phyloP scores from a whole-genome alignment of 1,140 invertebrate genomes.

The Tetraneura akinire region DNA sequence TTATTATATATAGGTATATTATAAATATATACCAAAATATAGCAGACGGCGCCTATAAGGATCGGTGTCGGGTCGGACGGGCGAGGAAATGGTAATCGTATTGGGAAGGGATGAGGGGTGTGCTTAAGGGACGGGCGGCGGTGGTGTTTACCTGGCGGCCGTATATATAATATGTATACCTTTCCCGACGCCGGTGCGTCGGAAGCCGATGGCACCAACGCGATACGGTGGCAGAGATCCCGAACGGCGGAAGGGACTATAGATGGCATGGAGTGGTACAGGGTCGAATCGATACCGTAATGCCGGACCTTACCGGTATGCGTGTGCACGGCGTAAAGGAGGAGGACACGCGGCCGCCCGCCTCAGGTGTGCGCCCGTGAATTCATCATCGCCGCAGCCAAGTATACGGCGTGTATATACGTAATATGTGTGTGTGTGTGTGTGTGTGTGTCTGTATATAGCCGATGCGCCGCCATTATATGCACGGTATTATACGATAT shows the following conservation, averaged over 20 bases:
- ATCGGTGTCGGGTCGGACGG: background rate
- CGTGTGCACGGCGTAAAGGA: background rate
- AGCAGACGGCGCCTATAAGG: slow-evolving; percentile 28
- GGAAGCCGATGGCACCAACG: slow-evolving; percentile 28
- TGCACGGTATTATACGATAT: background rate
- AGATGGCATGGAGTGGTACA: slow-evolving; percentile 16
- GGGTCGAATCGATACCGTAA: slow-evolving; percentile 49
- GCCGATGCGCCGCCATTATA: slow-evolving; percentile 22
- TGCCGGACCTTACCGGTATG: slow-evolving; percentile 46
- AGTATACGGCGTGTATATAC: no score
- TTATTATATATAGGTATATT: no score
- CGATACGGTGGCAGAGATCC: background rate
- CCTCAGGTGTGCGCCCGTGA: slow-evolving; percentile 51
- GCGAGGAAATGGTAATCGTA: background rate
- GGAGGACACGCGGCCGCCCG: slow-evolving; percentile 40
- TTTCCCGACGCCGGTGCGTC: slow-evolving; percentile 45
- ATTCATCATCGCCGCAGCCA: slow-evolving; percentile 36
- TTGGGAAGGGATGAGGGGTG: background rate
- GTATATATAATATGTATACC: slow-evolving; percentile 31
- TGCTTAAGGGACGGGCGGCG: background rate
- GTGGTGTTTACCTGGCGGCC: slow-evolving; percentile 45
- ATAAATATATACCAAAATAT: no score
- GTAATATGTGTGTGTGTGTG: no score
- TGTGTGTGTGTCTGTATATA: no score
- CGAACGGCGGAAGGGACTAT: background rate